phyloP scores from a whole-genome alignment of 2,113 vertebrate genomes.

The Cavia aperea region DNA sequence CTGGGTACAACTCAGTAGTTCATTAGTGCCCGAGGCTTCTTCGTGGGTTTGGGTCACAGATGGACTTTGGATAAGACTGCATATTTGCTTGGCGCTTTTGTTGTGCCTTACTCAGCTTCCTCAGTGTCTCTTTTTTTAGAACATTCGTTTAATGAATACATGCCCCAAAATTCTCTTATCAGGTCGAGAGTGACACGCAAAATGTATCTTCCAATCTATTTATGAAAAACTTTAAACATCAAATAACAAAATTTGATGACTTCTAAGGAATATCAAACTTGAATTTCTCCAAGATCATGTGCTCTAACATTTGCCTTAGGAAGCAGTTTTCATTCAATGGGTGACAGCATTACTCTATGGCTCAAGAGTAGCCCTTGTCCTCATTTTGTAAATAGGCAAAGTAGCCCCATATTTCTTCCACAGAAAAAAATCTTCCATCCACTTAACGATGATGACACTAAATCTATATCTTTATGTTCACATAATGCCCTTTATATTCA shows the following conservation, averaged over 20 bases:
- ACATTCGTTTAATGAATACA: neutral
- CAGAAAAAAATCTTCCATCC: neutral
- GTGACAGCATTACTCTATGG: neutral
- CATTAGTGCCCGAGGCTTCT: neutral
- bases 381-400: neutral
- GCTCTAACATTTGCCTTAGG: neutral
- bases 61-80: neutral
- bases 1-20: neutral
- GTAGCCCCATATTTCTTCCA: neutral
- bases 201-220: neutral
- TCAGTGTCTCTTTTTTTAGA: neutral
- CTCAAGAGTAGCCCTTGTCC: neutral
- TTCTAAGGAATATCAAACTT: neutral
- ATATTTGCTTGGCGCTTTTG: neutral
- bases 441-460: neutral
- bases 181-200: neutral
- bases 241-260: constrained; percentile 3
- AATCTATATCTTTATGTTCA: neutral
- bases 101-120: neutral
- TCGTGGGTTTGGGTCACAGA: neutral
- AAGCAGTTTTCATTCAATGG: neutral
- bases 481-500: neutral
- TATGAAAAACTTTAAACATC: neutral
- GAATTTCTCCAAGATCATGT: neutral
- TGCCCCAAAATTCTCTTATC: neutral